Evolutionary conservation across 2,113 vertebrate genomes (phyloP), one percentile per base, ranked within the genome.

Genomic region (Talpa occidentalis): DNA sequence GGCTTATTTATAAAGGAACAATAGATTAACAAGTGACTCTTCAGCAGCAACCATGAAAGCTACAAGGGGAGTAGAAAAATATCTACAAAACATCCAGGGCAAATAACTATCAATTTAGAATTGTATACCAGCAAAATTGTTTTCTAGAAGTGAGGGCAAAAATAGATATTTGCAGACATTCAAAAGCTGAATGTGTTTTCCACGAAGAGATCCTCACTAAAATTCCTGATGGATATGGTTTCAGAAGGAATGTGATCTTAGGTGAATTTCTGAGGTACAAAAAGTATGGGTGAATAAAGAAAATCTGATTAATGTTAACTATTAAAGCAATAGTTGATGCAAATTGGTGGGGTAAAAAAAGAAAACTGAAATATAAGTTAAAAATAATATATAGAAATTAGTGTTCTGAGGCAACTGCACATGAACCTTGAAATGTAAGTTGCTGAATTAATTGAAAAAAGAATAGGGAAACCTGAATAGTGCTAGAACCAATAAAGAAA

Each of bases 151-250:
- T 49, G 24, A 89, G 37, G 19, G 80, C 17, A 92, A 81, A 56
- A 77, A n/a, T 40, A 84, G 72, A 74, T 22, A 47, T 89, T 67
- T 88, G 87, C 40, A 88, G 35, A 87, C n/a, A 24, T 59, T 54
- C 0, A 64, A 35, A 95, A 64, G 12, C 56, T 72, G 52, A 66
- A 22, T 67, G 21, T 86, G 30, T 91, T 95, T 96, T 60, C 62
- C 40, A 80, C 24, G 19, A 64, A 0, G 64, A 64, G 1, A 1
- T 83, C n/a, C 30, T 87, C 12, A 24, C 24, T 93, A 72, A 64
- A 78, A 26, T 89, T 91, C 78, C 30, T 82, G 64, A 49, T 73
- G 26, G 42, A 69, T 37, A 4, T 22, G 64, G 1, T 90, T 90
- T 47, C 67, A 88, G 42, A 62, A 74, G 47, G 66, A 72, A 88